Evolutionary conservation across 1,140 invertebrate genomes (phyloP), one percentile per base, ranked within the genome.

Genomic region (Physella acuta): DNA sequence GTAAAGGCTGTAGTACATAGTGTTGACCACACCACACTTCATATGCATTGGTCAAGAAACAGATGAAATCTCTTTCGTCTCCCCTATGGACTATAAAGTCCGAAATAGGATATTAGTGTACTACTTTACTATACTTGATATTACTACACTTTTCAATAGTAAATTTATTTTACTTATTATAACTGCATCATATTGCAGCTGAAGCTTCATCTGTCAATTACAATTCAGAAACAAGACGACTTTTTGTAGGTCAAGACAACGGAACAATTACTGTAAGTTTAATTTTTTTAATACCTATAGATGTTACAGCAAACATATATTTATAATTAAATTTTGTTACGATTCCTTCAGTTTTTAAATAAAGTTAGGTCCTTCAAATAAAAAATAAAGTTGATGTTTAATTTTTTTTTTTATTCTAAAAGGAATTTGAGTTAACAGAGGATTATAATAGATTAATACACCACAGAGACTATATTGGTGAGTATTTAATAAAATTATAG

Each of bases 211-310:
- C 92, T 37, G 88, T 98, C 80, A 90, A 91, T 81, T 97, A 94
- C 81, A 92, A 91, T 71, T 88, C 89, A 68, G 91, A 94, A 84
- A 92, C 91, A 24, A 88, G 93, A 71, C 90, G 93, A 77, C 85
- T 99, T 16, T 98, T 97, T 86, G 90, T 99, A 81, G 97, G 97
- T 3, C 89, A 97, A 81, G 95, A 98, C 77, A 98, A 96, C 89
- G 97, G 97, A 65, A 94, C 90, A 63, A 90, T 93, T 74, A 88
- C 89, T 72, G 90, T 91, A 85, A 84, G 86, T 86, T 68, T 65
- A 61, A 44, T 77, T 66, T 68, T 64, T 28, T 62, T 72, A 49
- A 88, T 91, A 24, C 89, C 94, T 86, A 94, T 98, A 87, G 99
- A 94, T 85, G 36, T 37, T 62, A 39, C 17, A 24, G 20, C 24